phyloP scores from a whole-genome alignment of 2,888 invertebrate genomes.

The Torymus aiolomorphi region DNA sequence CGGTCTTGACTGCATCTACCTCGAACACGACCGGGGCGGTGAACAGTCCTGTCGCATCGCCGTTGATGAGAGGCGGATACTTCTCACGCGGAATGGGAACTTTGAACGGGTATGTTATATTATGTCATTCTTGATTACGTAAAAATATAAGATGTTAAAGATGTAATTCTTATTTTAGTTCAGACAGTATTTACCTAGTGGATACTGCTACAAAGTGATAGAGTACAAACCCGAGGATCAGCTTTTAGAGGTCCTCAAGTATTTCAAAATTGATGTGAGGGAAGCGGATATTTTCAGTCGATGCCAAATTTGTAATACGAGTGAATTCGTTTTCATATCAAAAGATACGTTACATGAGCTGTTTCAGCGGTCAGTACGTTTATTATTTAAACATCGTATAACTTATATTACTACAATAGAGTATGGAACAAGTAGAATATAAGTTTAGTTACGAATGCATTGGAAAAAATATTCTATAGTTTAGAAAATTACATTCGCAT shows the following conservation, averaged over 20 bases:
- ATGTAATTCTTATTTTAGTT: conserved; percentile 63
- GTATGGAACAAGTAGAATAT: too few species aligned
- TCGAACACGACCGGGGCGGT: conserved; percentile 77
- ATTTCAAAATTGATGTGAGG: conserved; percentile 81
- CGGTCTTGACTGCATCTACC: conserved; percentile 79
- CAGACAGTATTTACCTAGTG: conserved; percentile 77
- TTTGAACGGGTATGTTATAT: conserved; percentile 73
- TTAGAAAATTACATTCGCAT: too few species aligned
- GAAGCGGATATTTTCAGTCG: conserved; percentile 83
- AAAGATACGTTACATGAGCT: conserved; percentile 72
- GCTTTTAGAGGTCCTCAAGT: conserved; percentile 80
- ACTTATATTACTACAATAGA: too few species aligned
- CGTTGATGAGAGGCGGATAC: conserved; percentile 77
- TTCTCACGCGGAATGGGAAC: conserved; percentile 78
- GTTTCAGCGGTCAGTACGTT: conserved; percentile 7
- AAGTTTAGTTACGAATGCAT: too few species aligned
- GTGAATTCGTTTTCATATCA: conserved; percentile 75
- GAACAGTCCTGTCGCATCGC: conserved; percentile 78
- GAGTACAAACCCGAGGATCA: conserved; percentile 80
- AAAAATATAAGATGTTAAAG: too few species aligned
- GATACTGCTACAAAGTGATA: conserved; percentile 80
- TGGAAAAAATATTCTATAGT: too few species aligned
- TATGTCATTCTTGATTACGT: background rate
- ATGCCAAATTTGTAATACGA: conserved; percentile 80
- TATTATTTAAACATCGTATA: too few species aligned